Evolutionary conservation across 2,888 invertebrate species (phyloP), one percentile per base, ranked within the genome.

Genomic region (Acleris laterana): DNA sequence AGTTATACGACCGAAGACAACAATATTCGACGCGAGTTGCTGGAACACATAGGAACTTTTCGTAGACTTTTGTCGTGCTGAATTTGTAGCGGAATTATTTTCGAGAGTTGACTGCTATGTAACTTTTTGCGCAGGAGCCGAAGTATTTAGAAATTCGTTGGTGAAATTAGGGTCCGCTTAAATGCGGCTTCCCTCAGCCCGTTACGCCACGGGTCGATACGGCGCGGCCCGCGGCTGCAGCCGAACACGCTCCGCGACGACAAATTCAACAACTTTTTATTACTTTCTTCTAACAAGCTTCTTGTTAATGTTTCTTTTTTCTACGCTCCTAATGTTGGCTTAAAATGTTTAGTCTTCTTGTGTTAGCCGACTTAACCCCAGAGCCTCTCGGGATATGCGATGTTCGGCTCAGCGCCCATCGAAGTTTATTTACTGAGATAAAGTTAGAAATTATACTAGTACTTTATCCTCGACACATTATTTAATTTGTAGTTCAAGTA

Each of bases 161-260:
- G 44, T 51, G n/a, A 51, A 56, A 66, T 66, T 60, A 63, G 60
- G 60, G 59, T 55, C 50, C 49, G 59, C 48, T 60, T 20, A 48
- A 60, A 38, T 46, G 60, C 57, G 56, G 62, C 38, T 28, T 25
- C 50, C 61, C 61, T 55, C 62, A 59, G 68, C 44, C 48, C 53
- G 82, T 89, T 88, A 80, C 88, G 86, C 88, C 87, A 88, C 73
- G 70, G 71, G 86, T 89, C 89, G 89, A 89, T 85, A 63, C 70
- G 38, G 58, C 62, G 53, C 52, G 57, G 63, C 84, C 80, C 71
- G 75, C 77, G 74, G 76, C 80, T 70, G 72, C 70, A 69, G 68
- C 64, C 72, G 77, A 72, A 70, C 72, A 70, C 72, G 69, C 69
- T 71, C 63, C 50, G 44, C 72, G 63, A 70, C 79, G 72, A 77